phyloP scores from a whole-genome alignment of 2,888 invertebrate species.

The Hermodice carunculata region DNA sequence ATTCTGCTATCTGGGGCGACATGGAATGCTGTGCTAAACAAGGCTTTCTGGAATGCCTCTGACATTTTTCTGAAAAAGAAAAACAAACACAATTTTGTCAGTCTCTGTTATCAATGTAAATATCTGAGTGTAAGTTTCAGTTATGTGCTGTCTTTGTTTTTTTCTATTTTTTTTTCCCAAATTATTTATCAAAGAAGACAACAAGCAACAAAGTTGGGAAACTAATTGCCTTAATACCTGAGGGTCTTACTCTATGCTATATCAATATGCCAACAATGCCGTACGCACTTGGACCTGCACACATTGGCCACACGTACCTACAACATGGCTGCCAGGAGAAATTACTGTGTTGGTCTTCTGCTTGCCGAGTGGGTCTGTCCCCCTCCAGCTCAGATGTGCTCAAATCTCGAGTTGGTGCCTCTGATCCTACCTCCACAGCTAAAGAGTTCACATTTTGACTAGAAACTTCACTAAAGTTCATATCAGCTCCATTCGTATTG shows the following conservation, averaged over 20 bases:
- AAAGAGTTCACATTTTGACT: conserved; percentile 6
- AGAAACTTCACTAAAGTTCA: background rate
- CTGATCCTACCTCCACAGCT: conserved; percentile 11
- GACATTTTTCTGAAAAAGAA: conserved; percentile 71
- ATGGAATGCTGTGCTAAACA: conserved; percentile 71
- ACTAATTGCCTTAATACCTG: background rate
- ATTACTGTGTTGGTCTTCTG: too few species aligned
- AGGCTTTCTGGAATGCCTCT: conserved; percentile 73
- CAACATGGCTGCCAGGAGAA: background rate
- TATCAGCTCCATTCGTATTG: background rate
- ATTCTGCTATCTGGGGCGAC: conserved; percentile 66
- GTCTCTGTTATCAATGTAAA: background rate
- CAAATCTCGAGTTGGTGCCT: background rate
- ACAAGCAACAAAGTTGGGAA: background rate
- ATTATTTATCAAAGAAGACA: background rate
- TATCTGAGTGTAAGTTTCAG: background rate
- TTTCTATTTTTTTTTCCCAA: background rate
- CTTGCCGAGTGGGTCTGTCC: too few species aligned
- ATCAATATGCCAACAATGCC: too few species aligned
- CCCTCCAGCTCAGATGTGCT: too few species aligned
- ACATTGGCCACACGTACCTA: too few species aligned
- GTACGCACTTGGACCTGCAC: too few species aligned
- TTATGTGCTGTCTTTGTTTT: background rate
- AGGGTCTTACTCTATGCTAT: too few species aligned
- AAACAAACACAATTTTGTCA: background rate